Base-by-base conservation (phyloP, 1,140 invertebrate species). In the Procambarus clarkii region DNA sequence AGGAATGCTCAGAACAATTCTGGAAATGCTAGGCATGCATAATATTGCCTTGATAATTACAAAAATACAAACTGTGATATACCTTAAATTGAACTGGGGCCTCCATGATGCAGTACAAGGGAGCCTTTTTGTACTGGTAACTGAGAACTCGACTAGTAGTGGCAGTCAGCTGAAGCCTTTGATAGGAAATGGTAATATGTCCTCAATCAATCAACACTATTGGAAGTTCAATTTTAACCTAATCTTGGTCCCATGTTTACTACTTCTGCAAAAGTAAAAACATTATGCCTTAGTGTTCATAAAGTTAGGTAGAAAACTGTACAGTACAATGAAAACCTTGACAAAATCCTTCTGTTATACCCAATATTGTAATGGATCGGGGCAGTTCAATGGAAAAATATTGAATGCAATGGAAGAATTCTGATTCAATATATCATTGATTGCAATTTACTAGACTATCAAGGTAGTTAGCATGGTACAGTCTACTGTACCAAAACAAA, bases 191-290 rank as follows among this genome's bases (percentile, higher is more conserved):
- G 69, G 69, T 74, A 74, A 74, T 74, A 74, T 9, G 69, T 74
- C 69, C 69, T 74, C 69, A 74, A 34, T 74, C 69, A 74, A 74
- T 74, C 69, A 74, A 74, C 69, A 74, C 69, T 74, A 74, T 74
- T 5, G 24, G 69, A 74, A 74, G 69, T 74, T 54, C 69, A 74
- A 34, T n/a, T n/a, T 74, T 74, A 74, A 74, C 69, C 69, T 74
- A 74, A 8, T 74, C n/a, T 74, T 74, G 69, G 69, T 74, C 5
- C 69, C 69, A 74, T 74, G 69, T 74, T 21, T 74, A 74, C 4
- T 74, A 74, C 69, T n/a, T 34, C 69, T 74, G 69, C 24, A 74
- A 74, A 74, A 74, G 69, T n/a, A 74, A 74, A 74, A 74, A 74
- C 5, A 74, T 9, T 8, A 74, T 74, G 69, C 69, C 69, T 34